phyloP scores from a whole-genome alignment of 2,888 invertebrate species.

The Melanostoma mellinum region DNA sequence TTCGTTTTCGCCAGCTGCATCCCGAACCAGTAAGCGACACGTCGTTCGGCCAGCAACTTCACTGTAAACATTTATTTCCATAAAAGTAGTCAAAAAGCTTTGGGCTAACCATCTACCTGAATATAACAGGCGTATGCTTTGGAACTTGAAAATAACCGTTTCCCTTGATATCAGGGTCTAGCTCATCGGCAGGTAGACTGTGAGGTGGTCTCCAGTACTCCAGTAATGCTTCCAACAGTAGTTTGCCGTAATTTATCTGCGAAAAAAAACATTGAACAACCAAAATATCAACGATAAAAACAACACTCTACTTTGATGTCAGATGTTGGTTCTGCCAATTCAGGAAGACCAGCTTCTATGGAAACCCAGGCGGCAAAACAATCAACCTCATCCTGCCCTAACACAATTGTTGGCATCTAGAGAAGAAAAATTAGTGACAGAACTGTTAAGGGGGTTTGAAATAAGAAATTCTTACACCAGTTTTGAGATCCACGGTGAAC shows the following conservation, averaged over 20 bases:
- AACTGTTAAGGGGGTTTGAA: neutral
- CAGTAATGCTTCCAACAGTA: slow-evolving; percentile 95
- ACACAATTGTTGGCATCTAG: slow-evolving; percentile 97
- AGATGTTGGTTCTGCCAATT: slow-evolving; percentile 82
- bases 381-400: slow-evolving; percentile 98
- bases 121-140: slow-evolving; percentile 97
- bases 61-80: slow-evolving; percentile 83
- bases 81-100: neutral
- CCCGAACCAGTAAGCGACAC: slow-evolving; percentile 93
- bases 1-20: slow-evolving; percentile 97
- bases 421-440: slow-evolving; percentile 39
- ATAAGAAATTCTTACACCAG: slow-evolving; percentile 87
- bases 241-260: slow-evolving; percentile 96
- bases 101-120: slow-evolving; percentile 85
- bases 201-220: slow-evolving; percentile 95
- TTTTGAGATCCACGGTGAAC: slow-evolving; percentile 99
- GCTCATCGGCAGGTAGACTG: slow-evolving; percentile 85
- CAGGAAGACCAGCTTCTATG: slow-evolving; percentile 95
- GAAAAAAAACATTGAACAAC: slow-evolving; percentile 30
- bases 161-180: slow-evolving; percentile 88
- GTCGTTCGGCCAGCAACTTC: slow-evolving; percentile 97
- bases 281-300: neutral
- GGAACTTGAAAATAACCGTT: slow-evolving; percentile 95
- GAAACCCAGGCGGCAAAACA: slow-evolving; percentile 99
- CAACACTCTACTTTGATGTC: slow-evolving; percentile 79